These are phyloP conservation scores for Hedya salicella DNA, from an alignment of 2,888 invertebrate genomes.

Conservation along the genomic window DNA sequence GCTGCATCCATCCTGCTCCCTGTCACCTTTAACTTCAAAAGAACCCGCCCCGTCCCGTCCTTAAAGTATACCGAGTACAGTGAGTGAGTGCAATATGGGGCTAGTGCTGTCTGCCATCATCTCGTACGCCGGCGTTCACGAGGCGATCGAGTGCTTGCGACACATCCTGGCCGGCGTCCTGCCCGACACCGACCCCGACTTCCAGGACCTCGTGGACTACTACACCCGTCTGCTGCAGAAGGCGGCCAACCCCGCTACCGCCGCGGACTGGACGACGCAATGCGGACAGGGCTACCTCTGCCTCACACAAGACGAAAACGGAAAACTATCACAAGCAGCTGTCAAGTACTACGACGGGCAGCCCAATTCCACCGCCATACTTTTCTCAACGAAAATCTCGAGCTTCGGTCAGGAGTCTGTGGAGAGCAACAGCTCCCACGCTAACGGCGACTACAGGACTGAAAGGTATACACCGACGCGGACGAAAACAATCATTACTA, in stretches of 20 bases:
- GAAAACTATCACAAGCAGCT: constrained; percentile 70
- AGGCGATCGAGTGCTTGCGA: constrained; percentile 86
- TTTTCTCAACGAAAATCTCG: constrained; percentile 83
- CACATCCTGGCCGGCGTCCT: constrained; percentile 79
- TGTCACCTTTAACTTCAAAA: constrained; percentile 60
- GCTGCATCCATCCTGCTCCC: constrained; percentile 73
- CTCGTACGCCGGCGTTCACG: constrained; percentile 90
- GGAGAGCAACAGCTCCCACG: constrained; percentile 63
- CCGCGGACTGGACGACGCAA: constrained; percentile 68
- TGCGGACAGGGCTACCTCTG: constrained; percentile 77
- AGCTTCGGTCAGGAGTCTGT: constrained; percentile 81
- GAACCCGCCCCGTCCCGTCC: constrained; percentile 60
- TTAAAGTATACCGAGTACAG: constrained; percentile 47
- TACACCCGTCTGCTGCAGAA: constrained; percentile 71
- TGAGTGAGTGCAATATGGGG: constrained; percentile 84
- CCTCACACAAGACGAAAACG: constrained; percentile 71
- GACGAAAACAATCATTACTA: constrained; percentile 75
- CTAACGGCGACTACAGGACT: constrained; percentile 74
- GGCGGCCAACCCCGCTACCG: constrained; percentile 59
- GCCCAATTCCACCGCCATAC: constrained; percentile 72
- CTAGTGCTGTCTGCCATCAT: constrained; percentile 90
- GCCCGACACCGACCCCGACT: constrained; percentile 72
- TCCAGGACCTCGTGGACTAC: constrained; percentile 72
- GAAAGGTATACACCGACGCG: constrained; percentile 78
- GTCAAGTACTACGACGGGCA: constrained; percentile 76